Evolutionary conservation across 1,140 invertebrate genomes (phyloP), one percentile per base, ranked within the genome.

Genomic region (Leguminivora glycinivorella): DNA sequence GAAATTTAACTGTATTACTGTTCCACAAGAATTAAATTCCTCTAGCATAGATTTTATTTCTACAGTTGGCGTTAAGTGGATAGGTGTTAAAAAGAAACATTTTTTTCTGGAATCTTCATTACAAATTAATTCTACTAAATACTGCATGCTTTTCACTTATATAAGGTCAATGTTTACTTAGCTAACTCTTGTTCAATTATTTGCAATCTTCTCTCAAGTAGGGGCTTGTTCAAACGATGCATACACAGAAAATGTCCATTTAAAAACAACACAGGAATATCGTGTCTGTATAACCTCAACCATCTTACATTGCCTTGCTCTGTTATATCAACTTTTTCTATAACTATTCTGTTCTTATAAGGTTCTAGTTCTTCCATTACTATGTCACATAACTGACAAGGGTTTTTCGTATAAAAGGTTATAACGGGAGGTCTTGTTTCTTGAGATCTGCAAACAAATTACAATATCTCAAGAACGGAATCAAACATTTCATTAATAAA

Each of bases 221-320:
- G 58, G 67, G 79, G 68, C 71, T 83, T 82, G 83, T 98, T 93
- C 56, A 97, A 92, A 76, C 90, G 93, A 87, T 98, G 96, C 92
- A 96, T 97, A 92, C 97, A 97, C 25, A 98, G 90, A 90, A 94
- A 98, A 79, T 95, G 92, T 14, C 95, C 95, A 86, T 98, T 95
- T 4, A 98, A 92, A 92, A 97, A 96, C 79, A 98, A 91, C 12
- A 98, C 97, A 63, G 97, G 97, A 81, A 98, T 98, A 84, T 98
- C 96, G 85, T 95, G 93, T 70, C 94, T 93, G 82, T 97, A 98
- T n/a, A 96, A 90, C 69, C 94, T 90, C 68, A 94, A 91, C 93
- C 94, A 97, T 69, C 93, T 90, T 67, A 95, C 80, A 85, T 98
- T 97, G 81, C 94, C 95, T 77, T 93, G 93, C 14, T 92, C 86